Conservation (phyloP, 2,797 vertebrate genomes). For the Hipposideros larvatus region DNA sequence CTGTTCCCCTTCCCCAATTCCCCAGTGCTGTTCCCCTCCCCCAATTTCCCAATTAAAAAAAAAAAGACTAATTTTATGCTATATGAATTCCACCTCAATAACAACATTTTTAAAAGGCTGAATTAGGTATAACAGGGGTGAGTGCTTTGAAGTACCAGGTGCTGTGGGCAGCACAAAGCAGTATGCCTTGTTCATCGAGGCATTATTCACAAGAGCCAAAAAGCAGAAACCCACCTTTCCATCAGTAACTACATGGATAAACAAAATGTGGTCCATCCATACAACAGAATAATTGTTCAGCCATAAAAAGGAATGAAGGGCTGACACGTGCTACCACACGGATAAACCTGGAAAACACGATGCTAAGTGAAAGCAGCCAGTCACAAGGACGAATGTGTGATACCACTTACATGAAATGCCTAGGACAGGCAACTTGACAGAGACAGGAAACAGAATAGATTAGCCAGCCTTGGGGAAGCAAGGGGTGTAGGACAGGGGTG, state of each 20-base stretch:
- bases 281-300: too few species aligned
- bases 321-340: too few species aligned
- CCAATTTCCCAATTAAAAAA: too few species aligned
- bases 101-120: not conserved
- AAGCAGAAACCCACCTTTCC: not conserved
- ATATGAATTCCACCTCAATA: too few species aligned
- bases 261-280: not conserved
- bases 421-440: not conserved
- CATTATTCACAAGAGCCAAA: not conserved
- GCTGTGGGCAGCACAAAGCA: fast-evolving
- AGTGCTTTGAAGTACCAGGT: not conserved
- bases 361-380: not conserved
- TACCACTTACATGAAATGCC: not conserved
- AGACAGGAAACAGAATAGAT: not conserved
- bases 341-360: not conserved
- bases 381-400: not conserved
- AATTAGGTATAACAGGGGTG: not conserved
- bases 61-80: not conserved
- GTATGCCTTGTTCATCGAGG: not conserved
- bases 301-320: not conserved
- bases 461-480: not conserved
- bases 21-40: too few species aligned
- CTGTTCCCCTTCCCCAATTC: too few species aligned
- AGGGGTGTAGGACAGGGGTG: too few species aligned
- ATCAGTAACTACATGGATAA: not conserved